Base-by-base conservation (phyloP, 2,797 vertebrate genomes). In the Chiroxiphia lanceolata region DNA sequence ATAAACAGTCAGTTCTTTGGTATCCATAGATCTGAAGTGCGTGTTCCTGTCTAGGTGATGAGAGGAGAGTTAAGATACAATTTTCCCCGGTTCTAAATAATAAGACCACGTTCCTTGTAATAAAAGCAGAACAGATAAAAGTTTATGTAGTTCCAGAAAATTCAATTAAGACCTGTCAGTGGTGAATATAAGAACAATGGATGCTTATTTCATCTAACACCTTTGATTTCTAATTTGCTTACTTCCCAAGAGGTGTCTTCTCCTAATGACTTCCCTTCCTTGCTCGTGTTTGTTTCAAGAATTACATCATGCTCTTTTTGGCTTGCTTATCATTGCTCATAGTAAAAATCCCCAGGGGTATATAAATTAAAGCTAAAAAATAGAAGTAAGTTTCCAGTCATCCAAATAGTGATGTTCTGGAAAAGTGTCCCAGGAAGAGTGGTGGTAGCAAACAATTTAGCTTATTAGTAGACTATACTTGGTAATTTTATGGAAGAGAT, bases 301-400 rank as follows among this genome's bases (percentile, higher is more conserved):
- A 87, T 94, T 92, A 93, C 93, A 83, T 31, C 80, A 68, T 88
- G 48, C 56, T 96, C 56, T 90, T 94, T 87, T 89, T 77, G 47
- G 47, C 81, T 91, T 91, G 69, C 65, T 94, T 90, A 86, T 92
- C 82, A 56, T 83, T 80, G 36, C 45, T 96, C 2, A 1, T 64
- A 83, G 60, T 71, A 77, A 89, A 97, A 92, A 68, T 78, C 83
- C 76, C 47, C 42, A 69, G 57, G 19, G 57, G 4, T 50, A 38
- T 94, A 83, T 94, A 93, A 91, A 96, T 94, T 92, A 92, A 96
- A 86, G 42, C 29, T 83, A 64, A 57, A 92, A 94, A 91, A 75
- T 19, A 89, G 60, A 80, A 87, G 45, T 26, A 82, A 36, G 10
- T 83, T 95, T 87, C 79, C 53, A 77, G 53, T 80, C 51, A 80